A percentile compares a stretch with the other conserved stretches of the same genome.
Conservation (phyloP, 2,888 invertebrate species). For the Macropis europaea region DNA sequence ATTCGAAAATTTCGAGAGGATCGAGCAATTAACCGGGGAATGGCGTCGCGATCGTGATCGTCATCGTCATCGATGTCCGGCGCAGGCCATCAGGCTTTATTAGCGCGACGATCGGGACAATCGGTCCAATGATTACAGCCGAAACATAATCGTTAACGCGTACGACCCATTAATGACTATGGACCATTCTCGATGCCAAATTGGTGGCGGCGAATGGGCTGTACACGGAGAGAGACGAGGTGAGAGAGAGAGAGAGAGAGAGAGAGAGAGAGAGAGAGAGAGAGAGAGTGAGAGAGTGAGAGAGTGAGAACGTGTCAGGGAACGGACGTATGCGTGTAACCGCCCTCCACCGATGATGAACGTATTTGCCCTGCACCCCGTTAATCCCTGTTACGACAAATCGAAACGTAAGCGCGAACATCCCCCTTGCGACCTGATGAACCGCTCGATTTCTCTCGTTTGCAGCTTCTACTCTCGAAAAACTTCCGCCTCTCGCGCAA, state of each 20-base stretch:
- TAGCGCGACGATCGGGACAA: conserved; percentile 76
- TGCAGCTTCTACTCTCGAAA: no score
- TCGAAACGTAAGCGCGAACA: conserved; percentile 62
- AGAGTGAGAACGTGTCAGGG: no score
- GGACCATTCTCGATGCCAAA: conserved; percentile 76
- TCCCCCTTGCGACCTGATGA: background rate
- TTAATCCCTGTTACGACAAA: conserved; percentile 64
- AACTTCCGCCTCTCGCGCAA: no score
- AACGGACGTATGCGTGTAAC: conserved; percentile 57
- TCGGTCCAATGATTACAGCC: conserved; percentile 79
- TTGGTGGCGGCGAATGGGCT: conserved; percentile 71
- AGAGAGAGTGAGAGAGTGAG: no score
- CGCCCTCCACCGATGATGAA: conserved; percentile 71
- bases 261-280: no score
- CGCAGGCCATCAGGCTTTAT: conserved; percentile 74
- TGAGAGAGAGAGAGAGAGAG: no score
- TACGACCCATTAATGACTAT: conserved; percentile 77
- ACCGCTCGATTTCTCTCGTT: no score
- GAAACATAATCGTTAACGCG: conserved; percentile 79
- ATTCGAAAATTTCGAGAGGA: no score
- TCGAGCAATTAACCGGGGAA: conserved; percentile 52
- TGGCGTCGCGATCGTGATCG: conserved; percentile 43
- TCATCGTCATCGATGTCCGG: conserved; percentile 71
- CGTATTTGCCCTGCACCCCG: conserved; percentile 54
- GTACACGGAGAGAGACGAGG: no score